Evolutionary conservation across 2,113 vertebrate species (phyloP).

Genomic region (Syngnathus floridae): DNA sequence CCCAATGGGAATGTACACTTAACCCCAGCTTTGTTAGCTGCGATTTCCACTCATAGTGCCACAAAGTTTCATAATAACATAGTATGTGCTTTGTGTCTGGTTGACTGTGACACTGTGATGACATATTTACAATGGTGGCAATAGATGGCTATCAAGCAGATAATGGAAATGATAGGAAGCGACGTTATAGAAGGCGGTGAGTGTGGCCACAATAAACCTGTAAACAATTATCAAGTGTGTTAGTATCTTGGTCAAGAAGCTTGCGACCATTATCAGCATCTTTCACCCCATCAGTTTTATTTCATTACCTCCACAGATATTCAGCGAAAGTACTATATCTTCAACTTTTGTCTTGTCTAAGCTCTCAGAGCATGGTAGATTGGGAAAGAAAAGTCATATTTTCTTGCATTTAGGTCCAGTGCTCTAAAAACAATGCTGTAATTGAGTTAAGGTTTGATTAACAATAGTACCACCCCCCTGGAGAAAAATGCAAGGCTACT

Average conservation of each 20-base stretch:
- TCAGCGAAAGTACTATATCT: not conserved
- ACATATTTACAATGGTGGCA: too few species aligned
- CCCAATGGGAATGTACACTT: too few species aligned
- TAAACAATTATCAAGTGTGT: not conserved
- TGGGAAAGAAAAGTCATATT: constrained; percentile 22
- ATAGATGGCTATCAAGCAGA: too few species aligned
- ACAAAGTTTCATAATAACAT: too few species aligned
- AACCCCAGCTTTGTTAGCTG: too few species aligned
- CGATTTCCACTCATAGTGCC: too few species aligned
- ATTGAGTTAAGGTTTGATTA: constrained; percentile 58
- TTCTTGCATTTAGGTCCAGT: constrained; percentile 36
- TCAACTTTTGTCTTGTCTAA: constrained; percentile 17
- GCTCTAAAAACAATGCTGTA: constrained; percentile 33
- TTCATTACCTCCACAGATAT: not conserved
- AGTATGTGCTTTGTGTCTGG: too few species aligned
- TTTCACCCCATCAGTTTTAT: not conserved
- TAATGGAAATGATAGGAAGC: too few species aligned
- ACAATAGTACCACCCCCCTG: constrained; percentile 53
- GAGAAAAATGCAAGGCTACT: constrained; percentile 41
- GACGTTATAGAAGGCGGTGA: too few species aligned
- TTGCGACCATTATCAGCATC: not conserved
- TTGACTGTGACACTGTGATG: too few species aligned
- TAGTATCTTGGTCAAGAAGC: not conserved
- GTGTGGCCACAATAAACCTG: too few species aligned
- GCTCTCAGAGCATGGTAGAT: constrained; percentile 32